Percentiles rank a stretch among this genome's conserved stretches.
These are phyloP conservation scores for Heterocephalus glaber DNA, from an alignment of 2,113 vertebrate genomes.

Conservation along the genomic window DNA sequence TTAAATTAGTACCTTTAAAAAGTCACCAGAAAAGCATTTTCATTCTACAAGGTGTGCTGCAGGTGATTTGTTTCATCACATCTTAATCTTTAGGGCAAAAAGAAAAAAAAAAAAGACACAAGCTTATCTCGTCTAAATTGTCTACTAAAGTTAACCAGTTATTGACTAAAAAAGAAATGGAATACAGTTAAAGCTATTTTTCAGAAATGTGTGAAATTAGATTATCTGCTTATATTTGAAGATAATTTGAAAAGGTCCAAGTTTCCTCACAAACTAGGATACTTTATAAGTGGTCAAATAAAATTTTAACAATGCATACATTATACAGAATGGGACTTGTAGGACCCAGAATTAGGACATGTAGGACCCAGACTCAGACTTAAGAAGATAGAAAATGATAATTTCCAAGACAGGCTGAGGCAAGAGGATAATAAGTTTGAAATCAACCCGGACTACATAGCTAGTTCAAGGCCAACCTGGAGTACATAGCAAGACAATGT, in stretches of 20 bases:
- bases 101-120: conserved; percentile 40
- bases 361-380: background rate
- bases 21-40: conserved; percentile 59
- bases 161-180: conserved; percentile 36
- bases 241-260: conserved; percentile 66
- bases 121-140: conserved; percentile 44
- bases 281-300: conserved; percentile 44
- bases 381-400: conserved; percentile 34
- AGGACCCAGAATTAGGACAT: background rate
- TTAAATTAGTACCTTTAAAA: conserved; percentile 73
- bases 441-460: background rate
- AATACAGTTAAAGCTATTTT: conserved; percentile 37
- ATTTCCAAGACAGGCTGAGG: background rate
- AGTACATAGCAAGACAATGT: background rate
- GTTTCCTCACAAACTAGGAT: conserved; percentile 32
- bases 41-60: background rate
- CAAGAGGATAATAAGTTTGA: background rate
- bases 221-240: conserved; percentile 56
- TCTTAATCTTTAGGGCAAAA: conserved; percentile 16
- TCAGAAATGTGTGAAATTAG: conserved; percentile 65
- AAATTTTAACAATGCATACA: conserved; percentile 42
- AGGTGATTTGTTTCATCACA: conserved; percentile 63
- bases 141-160: conserved; percentile 41
- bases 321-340: conserved; percentile 7
- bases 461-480: background rate